A percentile compares a stretch with the other conserved stretches of the same genome.
Evolutionary conservation across 2,797 vertebrate species (phyloP).

Genomic region (Delichon dasypus): DNA sequence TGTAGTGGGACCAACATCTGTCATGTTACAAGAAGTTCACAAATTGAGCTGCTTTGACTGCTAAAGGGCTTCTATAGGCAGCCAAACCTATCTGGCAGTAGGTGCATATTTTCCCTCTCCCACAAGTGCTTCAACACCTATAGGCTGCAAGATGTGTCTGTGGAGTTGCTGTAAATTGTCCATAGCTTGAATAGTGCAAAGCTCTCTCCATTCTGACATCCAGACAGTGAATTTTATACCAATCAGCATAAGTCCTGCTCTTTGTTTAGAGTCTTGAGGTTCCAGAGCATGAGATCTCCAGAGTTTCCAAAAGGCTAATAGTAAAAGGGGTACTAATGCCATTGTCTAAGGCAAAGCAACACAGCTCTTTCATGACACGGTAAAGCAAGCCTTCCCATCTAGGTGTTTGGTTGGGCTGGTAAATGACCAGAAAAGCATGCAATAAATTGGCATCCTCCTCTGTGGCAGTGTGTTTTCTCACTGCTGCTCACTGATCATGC

Average conservation of each 20-base stretch:
- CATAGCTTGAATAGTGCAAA: background rate
- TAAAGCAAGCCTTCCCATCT: background rate
- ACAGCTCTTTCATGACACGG: too few relatives aligned
- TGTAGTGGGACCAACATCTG: background rate
- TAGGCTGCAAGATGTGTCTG: fast-evolving
- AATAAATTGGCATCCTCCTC: background rate
- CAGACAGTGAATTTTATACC: background rate
- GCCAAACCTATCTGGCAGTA: background rate
- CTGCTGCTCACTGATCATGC: background rate
- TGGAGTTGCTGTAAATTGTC: background rate
- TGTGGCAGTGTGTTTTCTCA: background rate
- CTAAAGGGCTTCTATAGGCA: background rate
- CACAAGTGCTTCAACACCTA: background rate
- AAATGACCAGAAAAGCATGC: too few relatives aligned
- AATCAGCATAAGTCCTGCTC: fast-evolving
- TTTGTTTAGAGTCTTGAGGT: background rate
- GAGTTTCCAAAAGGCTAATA: background rate
- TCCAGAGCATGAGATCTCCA: too few relatives aligned
- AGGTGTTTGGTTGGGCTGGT: background rate
- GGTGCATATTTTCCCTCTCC: too few relatives aligned
- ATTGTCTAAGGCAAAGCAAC: background rate
- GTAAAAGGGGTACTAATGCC: too few relatives aligned
- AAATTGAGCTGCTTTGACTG: background rate
- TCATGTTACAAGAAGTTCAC: too few relatives aligned
- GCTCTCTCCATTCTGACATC: background rate